These are phyloP conservation scores for Micronisus gabar DNA, from an alignment of 2,113 vertebrate species.

Conservation along the genomic window DNA sequence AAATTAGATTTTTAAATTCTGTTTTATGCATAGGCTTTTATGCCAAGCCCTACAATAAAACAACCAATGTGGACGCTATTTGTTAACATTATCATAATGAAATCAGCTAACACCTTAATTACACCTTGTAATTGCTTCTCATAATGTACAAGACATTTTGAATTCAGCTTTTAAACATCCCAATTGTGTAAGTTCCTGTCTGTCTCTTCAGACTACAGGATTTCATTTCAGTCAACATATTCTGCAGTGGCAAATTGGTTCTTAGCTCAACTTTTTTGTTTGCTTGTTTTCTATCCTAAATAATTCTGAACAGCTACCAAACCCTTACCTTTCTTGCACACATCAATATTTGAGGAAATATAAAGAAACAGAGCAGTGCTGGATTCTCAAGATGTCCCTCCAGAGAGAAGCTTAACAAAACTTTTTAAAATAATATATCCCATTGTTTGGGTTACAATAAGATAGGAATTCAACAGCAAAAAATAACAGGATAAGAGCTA, in stretches of 20 bases:
- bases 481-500: conserved; percentile 45
- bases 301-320: background rate
- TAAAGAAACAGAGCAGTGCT: conserved; percentile 1
- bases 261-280: background rate
- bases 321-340: background rate
- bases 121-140: background rate
- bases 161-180: background rate
- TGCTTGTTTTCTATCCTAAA: background rate
- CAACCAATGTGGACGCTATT: background rate
- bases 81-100: background rate
- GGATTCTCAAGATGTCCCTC: conserved; percentile 10
- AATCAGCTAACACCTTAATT: conserved; percentile 25
- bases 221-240: background rate
- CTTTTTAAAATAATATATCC: conserved; percentile 34
- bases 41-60: background rate
- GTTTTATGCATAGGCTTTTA: background rate
- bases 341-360: background rate
- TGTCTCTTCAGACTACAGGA: background rate
- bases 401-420: conserved; percentile 42
- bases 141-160: background rate
- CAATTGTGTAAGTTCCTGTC: background rate
- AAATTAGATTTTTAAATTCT: background rate
- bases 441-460: conserved; percentile 48
- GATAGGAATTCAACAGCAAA: conserved; percentile 54
- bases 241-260: background rate